Base-by-base conservation (phyloP, 2,888 invertebrate genomes). In the Strigamia crassipes region DNA sequence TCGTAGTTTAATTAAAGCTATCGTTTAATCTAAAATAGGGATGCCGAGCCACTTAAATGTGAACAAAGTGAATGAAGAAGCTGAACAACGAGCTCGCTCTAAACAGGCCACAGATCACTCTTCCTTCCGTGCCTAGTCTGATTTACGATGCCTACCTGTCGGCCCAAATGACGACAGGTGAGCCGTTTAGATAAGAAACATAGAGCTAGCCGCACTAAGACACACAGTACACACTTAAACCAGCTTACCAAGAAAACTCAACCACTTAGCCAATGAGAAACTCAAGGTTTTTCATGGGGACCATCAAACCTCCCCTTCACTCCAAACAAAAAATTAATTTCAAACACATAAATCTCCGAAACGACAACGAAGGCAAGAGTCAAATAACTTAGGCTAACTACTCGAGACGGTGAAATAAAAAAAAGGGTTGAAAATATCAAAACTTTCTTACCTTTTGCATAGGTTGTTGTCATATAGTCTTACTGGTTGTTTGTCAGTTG, bases 71-170 rank as follows among this genome's bases (percentile, higher is more conserved):
- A 73, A 73, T 73, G 73, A 73, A 73, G 73, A 31, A 73, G 73
- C 73, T 73, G 73, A 73, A 73, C 73, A 73, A 73, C 73, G 31
- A 73, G 73, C 73, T 73, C 73, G 27, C 23, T 31, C 73, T 73
- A 73, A 73, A 73, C 73, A 73, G 73, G 73, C 73, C 73, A 73
- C 73, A 73, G 73, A 73, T 73, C 73, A 73, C 73, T 73, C 73
- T 73, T 73, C 73, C 73, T 73, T 73, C 73, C 73, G 73, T 73
- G 73, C 73, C 73, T 73, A 27, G 73, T 73, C 73, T 73, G 73
- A 73, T 73, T 73, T 73, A 73, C 73, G 73, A 73, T 73, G 31
- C 73, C 73, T 73, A 73, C 73, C 73, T 73, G 73, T 73, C 73
- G 73, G 73, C 73, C 73, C 73, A 73, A 73, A 73, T 73, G 73